phyloP scores from a whole-genome alignment of 2,888 invertebrate species.

The Leptinotarsa juncta region DNA sequence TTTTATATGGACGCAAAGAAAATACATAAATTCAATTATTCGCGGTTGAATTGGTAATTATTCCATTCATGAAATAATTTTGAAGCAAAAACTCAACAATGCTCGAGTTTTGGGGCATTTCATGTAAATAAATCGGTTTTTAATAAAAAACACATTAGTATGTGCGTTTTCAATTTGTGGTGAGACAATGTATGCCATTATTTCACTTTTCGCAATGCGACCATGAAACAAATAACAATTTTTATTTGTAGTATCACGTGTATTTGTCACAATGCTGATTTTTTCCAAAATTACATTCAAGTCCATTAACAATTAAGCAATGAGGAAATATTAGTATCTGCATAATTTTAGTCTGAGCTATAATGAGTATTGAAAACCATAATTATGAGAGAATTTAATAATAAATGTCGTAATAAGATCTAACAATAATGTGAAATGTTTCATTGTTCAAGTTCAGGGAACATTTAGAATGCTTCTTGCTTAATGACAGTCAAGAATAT shows the following conservation, averaged over 20 bases:
- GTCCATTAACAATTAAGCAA: constrained; percentile 21
- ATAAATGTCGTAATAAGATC: constrained; percentile 16
- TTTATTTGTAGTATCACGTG: constrained; percentile 6
- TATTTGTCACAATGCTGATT: constrained; percentile 4
- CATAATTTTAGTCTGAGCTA: constrained; percentile 13
- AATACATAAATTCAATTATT: neutral
- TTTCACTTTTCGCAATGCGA: constrained; percentile 24
- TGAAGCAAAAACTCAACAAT: constrained; percentile 8
- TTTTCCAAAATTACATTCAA: constrained; percentile 15
- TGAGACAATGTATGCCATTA: constrained; percentile 20
- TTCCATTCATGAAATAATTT: neutral
- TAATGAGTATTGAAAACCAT: constrained; percentile 10
- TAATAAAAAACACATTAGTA: constrained; percentile 8
- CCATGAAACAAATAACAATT: constrained; percentile 20
- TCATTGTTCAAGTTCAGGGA: constrained; percentile 35
- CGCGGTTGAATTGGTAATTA: constrained; percentile 14
- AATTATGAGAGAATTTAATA: constrained; percentile 22
- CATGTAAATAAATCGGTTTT: constrained; percentile 12
- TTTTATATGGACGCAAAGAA: neutral
- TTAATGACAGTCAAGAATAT: constrained; percentile 26
- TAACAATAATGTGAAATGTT: constrained; percentile 19
- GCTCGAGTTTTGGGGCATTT: constrained; percentile 6
- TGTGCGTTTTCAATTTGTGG: constrained; percentile 18
- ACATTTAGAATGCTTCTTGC: constrained; percentile 34
- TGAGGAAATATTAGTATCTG: constrained; percentile 18